Evolutionary conservation across 2,113 vertebrate genomes (phyloP).

Genomic region (Pollachius pollachius): DNA sequence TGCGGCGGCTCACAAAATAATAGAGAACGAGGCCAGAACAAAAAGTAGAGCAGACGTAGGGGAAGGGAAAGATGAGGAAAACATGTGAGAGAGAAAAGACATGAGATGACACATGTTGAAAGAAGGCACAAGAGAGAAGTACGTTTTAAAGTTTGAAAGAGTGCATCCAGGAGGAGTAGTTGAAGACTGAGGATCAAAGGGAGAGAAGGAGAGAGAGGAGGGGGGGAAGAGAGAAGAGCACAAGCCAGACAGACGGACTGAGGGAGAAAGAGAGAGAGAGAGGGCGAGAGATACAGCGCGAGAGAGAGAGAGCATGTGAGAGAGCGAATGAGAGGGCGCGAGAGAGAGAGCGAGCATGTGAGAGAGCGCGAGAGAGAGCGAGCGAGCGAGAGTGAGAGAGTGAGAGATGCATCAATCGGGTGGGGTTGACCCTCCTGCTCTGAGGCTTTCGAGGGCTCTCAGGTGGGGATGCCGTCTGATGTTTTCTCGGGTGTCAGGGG

Average conservation of each 20-base stretch:
- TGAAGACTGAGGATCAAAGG: too few relatives aligned
- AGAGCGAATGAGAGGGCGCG: too few relatives aligned
- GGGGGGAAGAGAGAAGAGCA: background rate
- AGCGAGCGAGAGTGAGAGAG: constrained; percentile 10
- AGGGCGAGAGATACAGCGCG: too few relatives aligned
- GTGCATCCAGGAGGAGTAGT: too few relatives aligned
- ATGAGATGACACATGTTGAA: too few relatives aligned
- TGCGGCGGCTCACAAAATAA: constrained; percentile 34
- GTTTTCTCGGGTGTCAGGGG: constrained; percentile 54
- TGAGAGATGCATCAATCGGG: background rate
- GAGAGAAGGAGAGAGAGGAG: background rate
- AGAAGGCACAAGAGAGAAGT: too few relatives aligned
- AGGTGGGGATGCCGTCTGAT: constrained; percentile 46
- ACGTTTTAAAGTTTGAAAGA: too few relatives aligned
- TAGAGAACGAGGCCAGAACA: too few relatives aligned
- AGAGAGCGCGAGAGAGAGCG: constrained; percentile 26
- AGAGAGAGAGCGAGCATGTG: background rate
- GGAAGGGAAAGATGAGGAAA: too few relatives aligned
- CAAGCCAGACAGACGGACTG: background rate
- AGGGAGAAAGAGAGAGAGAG: constrained; percentile 20
- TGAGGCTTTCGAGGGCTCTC: constrained; percentile 34
- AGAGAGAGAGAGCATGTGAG: constrained; percentile 3
- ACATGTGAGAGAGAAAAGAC: too few relatives aligned
- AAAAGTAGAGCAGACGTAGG: too few relatives aligned
- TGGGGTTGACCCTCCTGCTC: constrained; percentile 33